Percentiles rank a stretch among this genome's conserved stretches.
Evolutionary conservation across 2,888 invertebrate genomes (phyloP).

Genomic region (Agrotis ipsilon): DNA sequence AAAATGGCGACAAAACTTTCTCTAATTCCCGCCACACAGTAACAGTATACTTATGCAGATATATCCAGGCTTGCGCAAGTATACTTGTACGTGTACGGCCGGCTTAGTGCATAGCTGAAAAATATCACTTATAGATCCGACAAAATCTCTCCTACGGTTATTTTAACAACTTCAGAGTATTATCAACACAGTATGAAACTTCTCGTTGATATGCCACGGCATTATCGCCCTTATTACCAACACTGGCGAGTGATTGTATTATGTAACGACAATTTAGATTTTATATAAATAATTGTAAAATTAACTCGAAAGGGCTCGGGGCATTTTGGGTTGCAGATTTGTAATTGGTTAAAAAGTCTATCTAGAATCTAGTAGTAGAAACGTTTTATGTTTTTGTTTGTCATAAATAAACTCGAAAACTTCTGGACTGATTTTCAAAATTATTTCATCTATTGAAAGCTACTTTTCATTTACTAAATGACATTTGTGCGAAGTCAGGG

Average conservation of each 20-base stretch:
- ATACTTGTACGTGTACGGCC: no score
- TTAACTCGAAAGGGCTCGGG: slow-evolving; percentile 64
- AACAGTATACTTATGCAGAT: no score
- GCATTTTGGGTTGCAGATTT: slow-evolving; percentile 61
- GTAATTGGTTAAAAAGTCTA: slow-evolving; percentile 12
- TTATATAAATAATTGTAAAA: slow-evolving; percentile 72
- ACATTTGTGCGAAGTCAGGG: no score
- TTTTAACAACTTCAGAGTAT: slow-evolving; percentile 6
- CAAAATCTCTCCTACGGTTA: slow-evolving; percentile 6
- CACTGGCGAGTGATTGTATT: slow-evolving; percentile 59
- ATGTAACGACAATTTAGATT: slow-evolving; percentile 66
- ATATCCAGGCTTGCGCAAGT: no score
- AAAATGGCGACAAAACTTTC: background rate
- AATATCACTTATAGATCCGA: background rate
- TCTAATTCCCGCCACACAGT: no score
- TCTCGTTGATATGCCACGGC: slow-evolving; percentile 37
- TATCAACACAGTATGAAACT: slow-evolving; percentile 24
- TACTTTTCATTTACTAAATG: no score
- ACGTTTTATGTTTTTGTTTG: no score
- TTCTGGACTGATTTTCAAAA: no score
- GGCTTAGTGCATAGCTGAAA: background rate
- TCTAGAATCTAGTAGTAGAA: no score
- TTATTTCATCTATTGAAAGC: no score
- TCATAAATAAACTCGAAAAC: no score
- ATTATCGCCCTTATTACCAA: slow-evolving; percentile 41